Base-by-base conservation (phyloP, 2,888 invertebrate species). In the Frankliniella fusca region DNA sequence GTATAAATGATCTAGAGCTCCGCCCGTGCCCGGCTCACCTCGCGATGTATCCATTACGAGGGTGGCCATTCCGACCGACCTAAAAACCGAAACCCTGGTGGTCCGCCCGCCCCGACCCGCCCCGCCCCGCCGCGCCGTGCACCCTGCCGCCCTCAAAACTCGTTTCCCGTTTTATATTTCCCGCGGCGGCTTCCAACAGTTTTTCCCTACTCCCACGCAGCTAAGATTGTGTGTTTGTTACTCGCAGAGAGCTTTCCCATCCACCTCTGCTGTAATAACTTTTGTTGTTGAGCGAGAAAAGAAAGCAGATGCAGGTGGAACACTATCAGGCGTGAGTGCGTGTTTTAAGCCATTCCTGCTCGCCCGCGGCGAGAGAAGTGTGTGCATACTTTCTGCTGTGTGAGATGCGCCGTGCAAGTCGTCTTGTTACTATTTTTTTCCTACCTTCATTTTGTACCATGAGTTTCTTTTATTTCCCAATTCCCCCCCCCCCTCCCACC, bases 51-150 rank as follows among this genome's bases (percentile, higher is more conserved):
- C 54, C 54, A 54, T 54, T 54, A 54, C 54, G 54, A 11, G 3
- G 38, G 18, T 11, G 3, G 18, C 54, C 54, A 54, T 54, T 54
- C 54, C 54, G 54, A 8, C 10, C 70, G 70, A 23, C 70, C 70
- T 70, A 70, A 70, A 70, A 70, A 70, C 70, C 70, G 70, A 70
- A 70, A 70, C 23, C n/a, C 70, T 18, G 18, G 61, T n/a, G 20
- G 54, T n/a, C n/a, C n/a, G n/a, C n/a, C n/a, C n/a, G n/a, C n/a
- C n/a, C n/a, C n/a, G n/a, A n/a, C n/a, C 61, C 18, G 61, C 61
- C 0, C 20, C 61, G 54, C 61, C 10, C 11, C 0, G 61, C 61
- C 10, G 61, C 18, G 3, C 38, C 38, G 38, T n/a, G n/a, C n/a
- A n/a, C n/a, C n/a, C n/a, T n/a, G n/a, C n/a, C 38, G 38, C 38